These are phyloP conservation scores for Aproaerema taeniolella DNA, from an alignment of 2,888 invertebrate species.

Conservation along the genomic window DNA sequence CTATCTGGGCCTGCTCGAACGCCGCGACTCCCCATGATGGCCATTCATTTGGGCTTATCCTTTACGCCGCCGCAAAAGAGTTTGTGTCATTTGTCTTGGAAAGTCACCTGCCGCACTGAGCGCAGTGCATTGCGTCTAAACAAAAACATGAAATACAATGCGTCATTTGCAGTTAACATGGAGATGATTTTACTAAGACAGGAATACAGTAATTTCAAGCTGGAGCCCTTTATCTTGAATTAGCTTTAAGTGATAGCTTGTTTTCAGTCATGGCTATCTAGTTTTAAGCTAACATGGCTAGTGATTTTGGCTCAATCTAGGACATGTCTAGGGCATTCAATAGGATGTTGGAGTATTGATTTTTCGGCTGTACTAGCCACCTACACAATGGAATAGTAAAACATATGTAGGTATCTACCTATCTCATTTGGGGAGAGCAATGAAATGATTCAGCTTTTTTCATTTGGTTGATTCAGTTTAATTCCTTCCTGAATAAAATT, in stretches of 20 bases:
- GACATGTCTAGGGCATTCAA: constrained; percentile 21
- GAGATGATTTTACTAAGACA: neutral
- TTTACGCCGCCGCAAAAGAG: constrained; percentile 77
- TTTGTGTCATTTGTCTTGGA: constrained; percentile 69
- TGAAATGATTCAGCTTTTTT: constrained; percentile 13
- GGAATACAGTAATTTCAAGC: constrained; percentile 5
- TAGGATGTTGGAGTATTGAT: constrained; percentile 60
- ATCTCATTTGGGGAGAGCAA: constrained; percentile 15
- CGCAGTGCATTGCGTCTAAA: constrained; percentile 58
- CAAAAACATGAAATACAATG: constrained; percentile 53
- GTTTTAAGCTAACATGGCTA: no score
- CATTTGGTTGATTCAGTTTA: no score
- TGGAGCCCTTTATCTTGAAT: constrained; percentile 4
- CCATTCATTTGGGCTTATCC: constrained; percentile 76
- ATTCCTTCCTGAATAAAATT: no score
- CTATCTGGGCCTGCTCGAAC: constrained; percentile 94
- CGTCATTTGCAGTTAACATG: constrained; percentile 30
- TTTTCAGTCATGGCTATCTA: neutral
- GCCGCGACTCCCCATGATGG: constrained; percentile 76
- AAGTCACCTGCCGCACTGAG: constrained; percentile 50
- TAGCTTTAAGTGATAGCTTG: constrained; percentile 7
- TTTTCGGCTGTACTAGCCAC: constrained; percentile 46
- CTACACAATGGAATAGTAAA: constrained; percentile 46
- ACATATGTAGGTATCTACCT: constrained; percentile 21
- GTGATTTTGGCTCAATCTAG: neutral